Percentiles rank a stretch among this genome's conserved stretches.
Conservation (phyloP, 2,797 vertebrate species). For the Sebastes matsubarae region DNA sequence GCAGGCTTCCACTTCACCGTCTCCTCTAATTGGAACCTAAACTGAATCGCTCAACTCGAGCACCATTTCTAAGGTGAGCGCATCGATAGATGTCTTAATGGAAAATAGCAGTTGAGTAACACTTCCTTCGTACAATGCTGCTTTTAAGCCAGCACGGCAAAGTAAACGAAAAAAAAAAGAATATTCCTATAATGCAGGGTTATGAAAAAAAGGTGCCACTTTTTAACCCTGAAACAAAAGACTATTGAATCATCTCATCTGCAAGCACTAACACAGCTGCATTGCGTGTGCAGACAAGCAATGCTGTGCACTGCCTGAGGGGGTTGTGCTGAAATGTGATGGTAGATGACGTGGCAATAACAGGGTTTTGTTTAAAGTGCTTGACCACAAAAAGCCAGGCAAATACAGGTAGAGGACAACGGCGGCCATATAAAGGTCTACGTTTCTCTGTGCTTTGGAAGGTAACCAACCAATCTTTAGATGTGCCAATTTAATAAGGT, state of each 20-base stretch:
- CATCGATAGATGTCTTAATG: slow-evolving; percentile 56
- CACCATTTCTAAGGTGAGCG: slow-evolving; percentile 49
- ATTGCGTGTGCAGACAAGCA: slow-evolving; percentile 49
- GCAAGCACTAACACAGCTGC: slow-evolving; percentile 27
- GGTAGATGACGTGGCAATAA: slow-evolving; percentile 30
- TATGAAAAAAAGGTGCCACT: neutral
- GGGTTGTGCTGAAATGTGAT: slow-evolving; percentile 31
- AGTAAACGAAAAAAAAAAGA: neutral
- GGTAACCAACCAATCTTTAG: neutral
- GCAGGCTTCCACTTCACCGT: slow-evolving; percentile 57
- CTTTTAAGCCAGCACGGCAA: slow-evolving; percentile 24
- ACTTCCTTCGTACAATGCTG: slow-evolving; percentile 23
- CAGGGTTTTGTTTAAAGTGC: neutral
- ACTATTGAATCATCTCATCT: slow-evolving; percentile 23
- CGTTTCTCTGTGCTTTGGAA: neutral
- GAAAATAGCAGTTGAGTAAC: slow-evolving; percentile 49
- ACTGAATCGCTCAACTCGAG: slow-evolving; percentile 52
- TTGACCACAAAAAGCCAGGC: slow-evolving; percentile 16
- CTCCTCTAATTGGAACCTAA: slow-evolving; percentile 67
- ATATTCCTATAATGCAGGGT: neutral
- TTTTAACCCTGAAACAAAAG: slow-evolving; percentile 39
- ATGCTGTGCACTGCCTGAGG: slow-evolving; percentile 19
- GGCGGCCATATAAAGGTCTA: neutral
- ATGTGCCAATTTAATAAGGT: neutral
- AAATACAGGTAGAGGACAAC: neutral